Conservation (phyloP, 2,797 vertebrate genomes). For the Poeciliopsis infans region DNA sequence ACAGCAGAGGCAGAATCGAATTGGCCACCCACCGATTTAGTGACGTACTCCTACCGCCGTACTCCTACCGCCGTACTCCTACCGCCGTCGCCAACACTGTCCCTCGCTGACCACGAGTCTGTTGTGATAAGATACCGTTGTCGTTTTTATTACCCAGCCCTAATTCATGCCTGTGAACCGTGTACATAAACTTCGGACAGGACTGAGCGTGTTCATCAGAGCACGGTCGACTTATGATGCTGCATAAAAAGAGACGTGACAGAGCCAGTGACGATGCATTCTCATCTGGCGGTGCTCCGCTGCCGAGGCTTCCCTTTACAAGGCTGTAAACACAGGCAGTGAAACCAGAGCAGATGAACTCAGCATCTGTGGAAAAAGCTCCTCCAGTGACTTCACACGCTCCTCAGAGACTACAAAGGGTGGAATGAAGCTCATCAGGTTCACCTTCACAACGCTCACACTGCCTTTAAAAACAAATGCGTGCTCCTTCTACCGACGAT, state of each 20-base stretch:
- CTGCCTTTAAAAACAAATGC: conserved; percentile 1
- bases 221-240: background rate
- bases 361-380: conserved; percentile 66
- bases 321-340: conserved; percentile 72
- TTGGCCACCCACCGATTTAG: too few species aligned
- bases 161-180: background rate
- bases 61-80: too few species aligned
- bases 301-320: conserved; percentile 59
- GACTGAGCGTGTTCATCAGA: background rate
- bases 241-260: background rate
- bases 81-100: too few species aligned
- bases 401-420: conserved; percentile 49
- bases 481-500: conserved; percentile 16
- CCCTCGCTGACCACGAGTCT: background rate
- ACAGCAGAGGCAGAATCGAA: too few species aligned
- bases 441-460: conserved; percentile 36
- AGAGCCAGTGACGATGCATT: background rate
- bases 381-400: conserved; percentile 71
- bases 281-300: background rate
- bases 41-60: too few species aligned
- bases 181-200: background rate
- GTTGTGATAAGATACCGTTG: too few species aligned
- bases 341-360: conserved; percentile 64
- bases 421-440: conserved; percentile 50
- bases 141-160: too few species aligned